A percentile compares a stretch with the other conserved stretches of the same genome.
Conservation (phyloP, 2,797 vertebrate species). For the Iguana delicatissima region DNA sequence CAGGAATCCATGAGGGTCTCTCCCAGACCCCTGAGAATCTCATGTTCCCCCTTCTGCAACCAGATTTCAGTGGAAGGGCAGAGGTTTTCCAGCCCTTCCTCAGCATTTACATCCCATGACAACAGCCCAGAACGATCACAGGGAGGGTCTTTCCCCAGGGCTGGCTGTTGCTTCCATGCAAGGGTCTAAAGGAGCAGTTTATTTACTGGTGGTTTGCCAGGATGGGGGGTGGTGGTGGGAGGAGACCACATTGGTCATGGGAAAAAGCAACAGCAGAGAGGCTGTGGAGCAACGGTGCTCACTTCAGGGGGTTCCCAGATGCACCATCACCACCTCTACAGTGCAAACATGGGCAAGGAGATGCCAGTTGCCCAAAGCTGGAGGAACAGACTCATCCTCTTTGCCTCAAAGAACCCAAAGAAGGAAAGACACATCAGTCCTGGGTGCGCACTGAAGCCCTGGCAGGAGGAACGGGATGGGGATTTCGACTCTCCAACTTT, state of each 20-base stretch:
- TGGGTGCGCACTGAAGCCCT: background rate
- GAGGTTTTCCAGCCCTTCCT: conserved; percentile 53
- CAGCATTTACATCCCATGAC: no score
- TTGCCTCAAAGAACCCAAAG: background rate
- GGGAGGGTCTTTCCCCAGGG: background rate
- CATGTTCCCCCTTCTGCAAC: conserved; percentile 1
- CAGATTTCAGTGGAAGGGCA: background rate
- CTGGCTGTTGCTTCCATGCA: conserved; percentile 21
- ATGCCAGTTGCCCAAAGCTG: background rate
- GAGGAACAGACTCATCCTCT: background rate
- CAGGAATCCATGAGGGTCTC: conserved; percentile 22
- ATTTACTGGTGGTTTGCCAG: conserved; percentile 31
- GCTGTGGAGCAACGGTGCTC: no score
- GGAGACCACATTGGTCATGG: conserved; percentile 42
- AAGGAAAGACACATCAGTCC: background rate
- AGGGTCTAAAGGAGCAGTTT: conserved; percentile 27
- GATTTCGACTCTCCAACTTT: background rate
- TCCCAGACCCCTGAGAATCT: conserved; percentile 46
- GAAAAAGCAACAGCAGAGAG: conserved; percentile 51
- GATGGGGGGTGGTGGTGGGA: conserved; percentile 30
- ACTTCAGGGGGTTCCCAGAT: conserved; percentile 27
- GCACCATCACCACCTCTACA: conserved; percentile 58
- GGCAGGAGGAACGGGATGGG: background rate
- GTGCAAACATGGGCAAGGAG: background rate
- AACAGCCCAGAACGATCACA: conserved; percentile 59